Percentiles rank a stretch among this genome's conserved stretches.
Conservation (phyloP, 2,888 invertebrate genomes). For the Atherix ibis region DNA sequence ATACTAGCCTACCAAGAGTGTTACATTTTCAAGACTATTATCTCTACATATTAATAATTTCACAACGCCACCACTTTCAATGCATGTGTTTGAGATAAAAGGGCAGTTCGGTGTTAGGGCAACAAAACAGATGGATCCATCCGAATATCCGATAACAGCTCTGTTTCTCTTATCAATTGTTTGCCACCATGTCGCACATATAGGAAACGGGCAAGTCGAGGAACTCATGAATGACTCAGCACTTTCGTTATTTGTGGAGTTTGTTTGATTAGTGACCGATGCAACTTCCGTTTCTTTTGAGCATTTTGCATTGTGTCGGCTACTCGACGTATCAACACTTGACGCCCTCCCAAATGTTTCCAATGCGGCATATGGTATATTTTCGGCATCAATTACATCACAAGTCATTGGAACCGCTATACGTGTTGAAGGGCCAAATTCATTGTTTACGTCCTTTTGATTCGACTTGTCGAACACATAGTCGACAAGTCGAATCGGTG, state of each 20-base stretch:
- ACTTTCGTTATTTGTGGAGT: conserved; percentile 22
- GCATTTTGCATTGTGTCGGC: conserved; percentile 13
- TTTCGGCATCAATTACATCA: conserved; percentile 8
- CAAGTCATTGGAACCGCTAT: conserved; percentile 7
- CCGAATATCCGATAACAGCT: conserved; percentile 53
- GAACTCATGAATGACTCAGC: conserved; percentile 31
- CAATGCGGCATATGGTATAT: conserved; percentile 11
- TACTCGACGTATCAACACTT: conserved; percentile 19
- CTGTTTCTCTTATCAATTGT: conserved; percentile 52
- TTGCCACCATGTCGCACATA: conserved; percentile 61
- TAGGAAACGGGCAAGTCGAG: conserved; percentile 35
- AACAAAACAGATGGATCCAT: conserved; percentile 38
- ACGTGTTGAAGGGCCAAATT: conserved; percentile 7
- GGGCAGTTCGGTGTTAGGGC: conserved; percentile 32
- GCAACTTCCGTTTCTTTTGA: conserved; percentile 2
- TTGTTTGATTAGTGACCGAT: conserved; percentile 5
- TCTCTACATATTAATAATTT: conserved; percentile 44
- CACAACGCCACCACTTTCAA: conserved; percentile 29
- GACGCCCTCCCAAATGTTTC: conserved; percentile 24
- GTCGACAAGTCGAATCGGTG: conserved; percentile 6
- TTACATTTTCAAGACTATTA: conserved; percentile 41
- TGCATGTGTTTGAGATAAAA: conserved; percentile 31
- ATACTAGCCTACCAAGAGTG: conserved; percentile 34
- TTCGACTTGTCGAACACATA: conserved; percentile 3
- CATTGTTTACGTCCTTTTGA: neutral